Evolutionary conservation across 2,888 invertebrate genomes (phyloP).

Genomic region (Linyphia triangularis): DNA sequence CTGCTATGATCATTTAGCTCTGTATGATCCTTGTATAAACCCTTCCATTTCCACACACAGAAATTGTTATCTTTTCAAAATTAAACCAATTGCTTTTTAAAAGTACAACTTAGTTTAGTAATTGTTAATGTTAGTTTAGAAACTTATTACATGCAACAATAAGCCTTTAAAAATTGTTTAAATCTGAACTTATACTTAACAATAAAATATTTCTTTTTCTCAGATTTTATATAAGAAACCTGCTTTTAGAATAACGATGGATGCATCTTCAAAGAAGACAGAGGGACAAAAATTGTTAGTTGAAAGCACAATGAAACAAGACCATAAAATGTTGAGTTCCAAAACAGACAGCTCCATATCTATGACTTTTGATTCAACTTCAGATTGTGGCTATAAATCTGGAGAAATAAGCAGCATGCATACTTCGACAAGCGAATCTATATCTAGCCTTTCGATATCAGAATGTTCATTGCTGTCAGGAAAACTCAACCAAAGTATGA

Average conservation of each 20-base stretch:
- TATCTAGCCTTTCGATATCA: slow-evolving; percentile 25
- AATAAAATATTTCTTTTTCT: background rate
- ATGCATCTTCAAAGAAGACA: background rate
- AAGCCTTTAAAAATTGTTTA: no score
- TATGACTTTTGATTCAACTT: slow-evolving; percentile 64
- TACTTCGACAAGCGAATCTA: slow-evolving; percentile 4
- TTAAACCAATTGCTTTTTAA: no score
- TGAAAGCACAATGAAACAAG: background rate
- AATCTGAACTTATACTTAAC: no score
- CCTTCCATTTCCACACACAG: no score
- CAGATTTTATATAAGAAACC: background rate
- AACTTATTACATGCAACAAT: no score
- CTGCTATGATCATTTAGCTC: no score
- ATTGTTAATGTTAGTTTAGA: no score
- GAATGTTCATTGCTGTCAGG: background rate
- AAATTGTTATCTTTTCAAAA: no score
- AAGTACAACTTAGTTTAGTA: no score
- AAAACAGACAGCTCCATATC: slow-evolving; percentile 67
- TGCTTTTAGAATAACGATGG: slow-evolving; percentile 13
- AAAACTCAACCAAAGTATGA: slow-evolving; percentile 46
- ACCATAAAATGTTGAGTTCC: slow-evolving; percentile 12
- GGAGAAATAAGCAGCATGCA: slow-evolving; percentile 52
- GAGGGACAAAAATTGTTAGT: background rate
- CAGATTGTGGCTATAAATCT: slow-evolving; percentile 69
- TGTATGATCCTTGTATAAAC: no score